phyloP scores from a whole-genome alignment of 2,113 vertebrate species.

The Podarcis muralis region DNA sequence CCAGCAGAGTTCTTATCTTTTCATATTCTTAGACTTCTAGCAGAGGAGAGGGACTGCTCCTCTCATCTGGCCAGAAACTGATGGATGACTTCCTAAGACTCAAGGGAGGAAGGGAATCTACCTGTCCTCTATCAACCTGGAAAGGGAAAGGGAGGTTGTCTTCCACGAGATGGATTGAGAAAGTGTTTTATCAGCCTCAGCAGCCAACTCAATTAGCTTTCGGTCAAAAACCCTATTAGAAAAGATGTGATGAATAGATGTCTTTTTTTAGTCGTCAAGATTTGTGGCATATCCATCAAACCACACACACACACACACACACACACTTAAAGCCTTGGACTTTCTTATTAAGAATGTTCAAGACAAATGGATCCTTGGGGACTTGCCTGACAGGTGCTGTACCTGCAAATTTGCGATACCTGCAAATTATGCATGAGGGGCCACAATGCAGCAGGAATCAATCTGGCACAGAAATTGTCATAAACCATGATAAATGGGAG shows the following conservation, averaged over 20 bases:
- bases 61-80: background rate
- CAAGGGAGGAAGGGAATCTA: background rate
- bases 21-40: no score
- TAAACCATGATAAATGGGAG: background rate
- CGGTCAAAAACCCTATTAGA: background rate
- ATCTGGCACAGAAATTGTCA: background rate
- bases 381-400: background rate
- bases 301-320: background rate
- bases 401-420: no score
- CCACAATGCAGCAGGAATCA: background rate
- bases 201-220: conserved; percentile 2
- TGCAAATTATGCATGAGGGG: background rate
- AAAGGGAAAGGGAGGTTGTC: background rate
- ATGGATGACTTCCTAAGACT: background rate
- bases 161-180: background rate
- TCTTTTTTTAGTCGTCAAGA: background rate
- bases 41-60: no score
- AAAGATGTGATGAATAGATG: background rate
- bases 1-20: no score
- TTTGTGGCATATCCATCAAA: background rate
- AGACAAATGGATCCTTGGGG: background rate
- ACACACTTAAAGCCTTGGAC: background rate
- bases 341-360: background rate
- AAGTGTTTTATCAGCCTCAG: background rate
- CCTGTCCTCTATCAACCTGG: background rate